These are phyloP conservation scores for Ophonus ardosiacus DNA, from an alignment of 2,888 invertebrate species.

Conservation along the genomic window DNA sequence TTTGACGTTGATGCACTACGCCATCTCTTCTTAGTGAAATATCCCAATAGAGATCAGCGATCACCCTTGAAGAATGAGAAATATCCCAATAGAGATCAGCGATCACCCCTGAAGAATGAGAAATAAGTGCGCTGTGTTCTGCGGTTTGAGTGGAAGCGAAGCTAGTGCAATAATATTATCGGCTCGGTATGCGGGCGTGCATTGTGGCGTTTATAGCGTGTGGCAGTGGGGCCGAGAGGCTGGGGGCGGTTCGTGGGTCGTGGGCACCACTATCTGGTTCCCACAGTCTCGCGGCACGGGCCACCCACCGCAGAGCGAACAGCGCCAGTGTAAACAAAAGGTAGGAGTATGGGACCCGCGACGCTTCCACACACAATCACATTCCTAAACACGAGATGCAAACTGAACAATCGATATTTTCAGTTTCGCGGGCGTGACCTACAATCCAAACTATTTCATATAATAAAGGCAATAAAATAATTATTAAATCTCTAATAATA, in stretches of 20 bases:
- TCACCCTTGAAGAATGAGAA: too few species aligned
- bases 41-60: too few species aligned
- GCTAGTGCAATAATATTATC: conserved; percentile 29
- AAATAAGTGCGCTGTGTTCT: conserved; percentile 1
- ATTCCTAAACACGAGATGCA: background rate
- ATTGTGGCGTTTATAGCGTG: conserved; percentile 36
- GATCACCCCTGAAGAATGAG: conserved; percentile 7
- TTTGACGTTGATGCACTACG: too few species aligned
- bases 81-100: too few species aligned
- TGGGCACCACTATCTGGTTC: conserved; percentile 44
- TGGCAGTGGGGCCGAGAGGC: background rate
- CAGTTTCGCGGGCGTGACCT: too few species aligned
- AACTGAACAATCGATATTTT: too few species aligned
- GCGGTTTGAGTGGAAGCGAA: too few species aligned
- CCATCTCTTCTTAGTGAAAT: too few species aligned
- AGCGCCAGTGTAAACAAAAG: conserved; percentile 59
- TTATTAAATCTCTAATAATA: too few species aligned
- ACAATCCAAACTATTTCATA: too few species aligned
- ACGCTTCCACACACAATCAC: background rate
- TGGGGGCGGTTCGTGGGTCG: conserved; percentile 1
- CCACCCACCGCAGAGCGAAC: conserved; percentile 39
- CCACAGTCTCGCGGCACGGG: conserved; percentile 35
- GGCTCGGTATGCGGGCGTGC: conserved; percentile 31
- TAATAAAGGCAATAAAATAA: too few species aligned
- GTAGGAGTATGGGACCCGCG: background rate